Evolutionary conservation across 1,140 invertebrate species (phyloP).

Genomic region (Coptotermes formosanus): DNA sequence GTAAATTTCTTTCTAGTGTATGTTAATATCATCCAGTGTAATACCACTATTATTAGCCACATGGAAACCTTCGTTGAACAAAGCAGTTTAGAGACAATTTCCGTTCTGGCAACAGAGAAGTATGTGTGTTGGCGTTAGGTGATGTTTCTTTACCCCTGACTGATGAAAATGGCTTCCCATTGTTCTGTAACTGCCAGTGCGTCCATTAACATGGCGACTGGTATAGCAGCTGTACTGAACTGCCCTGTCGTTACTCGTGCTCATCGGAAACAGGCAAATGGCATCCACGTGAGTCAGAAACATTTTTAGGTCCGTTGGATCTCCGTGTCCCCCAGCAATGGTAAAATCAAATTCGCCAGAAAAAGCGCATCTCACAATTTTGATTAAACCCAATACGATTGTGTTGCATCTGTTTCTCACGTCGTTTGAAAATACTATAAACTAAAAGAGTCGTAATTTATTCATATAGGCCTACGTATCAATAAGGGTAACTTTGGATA

Average conservation of each 20-base stretch:
- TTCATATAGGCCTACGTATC: no score
- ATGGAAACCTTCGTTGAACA: neutral
- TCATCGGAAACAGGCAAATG: neutral
- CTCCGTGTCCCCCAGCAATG: no score
- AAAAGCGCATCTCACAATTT: no score
- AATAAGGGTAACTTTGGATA: no score
- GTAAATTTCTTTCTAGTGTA: neutral
- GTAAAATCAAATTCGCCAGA: no score
- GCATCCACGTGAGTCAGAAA: neutral
- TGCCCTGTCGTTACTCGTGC: neutral
- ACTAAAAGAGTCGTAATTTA: no score
- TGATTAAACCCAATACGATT: no score
- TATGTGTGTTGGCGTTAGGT: neutral
- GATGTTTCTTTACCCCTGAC: neutral
- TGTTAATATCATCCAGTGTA: neutral
- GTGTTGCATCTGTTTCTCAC: no score
- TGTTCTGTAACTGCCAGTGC: neutral
- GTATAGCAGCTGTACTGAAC: conserved; percentile 1
- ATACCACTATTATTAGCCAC: neutral
- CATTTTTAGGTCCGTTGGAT: neutral
- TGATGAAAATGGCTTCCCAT: neutral
- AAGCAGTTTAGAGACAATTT: neutral
- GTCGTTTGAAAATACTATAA: no score
- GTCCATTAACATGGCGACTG: neutral
- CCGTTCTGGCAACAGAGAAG: neutral